Base-by-base conservation (phyloP, 2,113 vertebrate genomes). In the Eptesicus fuscus region DNA sequence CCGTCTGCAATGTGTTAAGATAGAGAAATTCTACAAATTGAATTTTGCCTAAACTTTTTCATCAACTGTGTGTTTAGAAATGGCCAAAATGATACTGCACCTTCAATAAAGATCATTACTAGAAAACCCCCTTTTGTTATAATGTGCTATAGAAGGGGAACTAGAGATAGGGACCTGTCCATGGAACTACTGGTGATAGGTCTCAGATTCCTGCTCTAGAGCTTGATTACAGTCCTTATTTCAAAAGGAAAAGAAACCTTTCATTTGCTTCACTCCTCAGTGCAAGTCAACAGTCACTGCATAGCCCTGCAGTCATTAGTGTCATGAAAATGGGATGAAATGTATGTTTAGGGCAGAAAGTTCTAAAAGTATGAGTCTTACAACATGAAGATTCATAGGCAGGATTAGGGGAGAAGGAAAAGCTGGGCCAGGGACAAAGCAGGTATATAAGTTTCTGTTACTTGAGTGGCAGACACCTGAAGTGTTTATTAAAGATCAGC, bases 401-500 rank as follows among this genome's bases (percentile, higher is more conserved):
- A 74, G 61, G 74, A 78, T 49, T 35, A 49, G 49, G 13, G 53
- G 13, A 92, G 83, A 71, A 69, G 49, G 40, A 88, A 82, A 44
- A 76, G 59, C 5, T 23, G 74, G 89, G 86, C 40, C 61, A 94
- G 86, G 70, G 87, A 79, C 17, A 95, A 77, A 51, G 59, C 83
- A 96, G 83, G 84, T 85, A 22, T 4, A 17, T 37, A 98, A 91
- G 40, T 96, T 94, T 88, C 90, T 87, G 3, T 61, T 65, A 95
- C 42, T 73, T 71, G 61, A 91, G 91, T 30, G 96, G 76, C 76
- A 97, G 3, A 0, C 51, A 90, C 56, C 94, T 80, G 61, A 89
- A 96, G 69, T 76, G 89, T 73, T 92, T 69, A 96, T 59, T 89
- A 91, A 97, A 96, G 87, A 96, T 94, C 77, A 93, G 93, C 47